These are phyloP conservation scores for Tenebrosternarchus preto DNA, from an alignment of 2,113 vertebrate genomes.

Conservation along the genomic window DNA sequence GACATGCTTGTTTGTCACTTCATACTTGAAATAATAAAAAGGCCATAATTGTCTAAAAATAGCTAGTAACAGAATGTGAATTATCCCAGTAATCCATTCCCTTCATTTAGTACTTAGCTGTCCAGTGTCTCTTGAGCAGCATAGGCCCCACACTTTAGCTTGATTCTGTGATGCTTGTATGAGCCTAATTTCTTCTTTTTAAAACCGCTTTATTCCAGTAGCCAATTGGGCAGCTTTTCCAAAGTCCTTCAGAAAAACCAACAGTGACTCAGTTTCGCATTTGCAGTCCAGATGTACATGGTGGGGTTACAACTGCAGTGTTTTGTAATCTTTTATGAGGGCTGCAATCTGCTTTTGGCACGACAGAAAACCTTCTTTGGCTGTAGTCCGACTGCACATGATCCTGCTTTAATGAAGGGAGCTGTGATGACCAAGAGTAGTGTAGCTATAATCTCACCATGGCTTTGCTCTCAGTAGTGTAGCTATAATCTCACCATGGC, in stretches of 20 bases:
- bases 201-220: constrained; percentile 48
- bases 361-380: constrained; percentile 65
- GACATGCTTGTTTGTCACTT: too few species aligned
- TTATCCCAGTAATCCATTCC: constrained; percentile 28
- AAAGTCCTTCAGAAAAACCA: constrained; percentile 45
- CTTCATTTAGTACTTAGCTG: not conserved
- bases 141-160: not conserved
- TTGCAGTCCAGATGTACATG: constrained; percentile 67
- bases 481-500: not conserved
- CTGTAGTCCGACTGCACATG: constrained; percentile 68
- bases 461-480: not conserved
- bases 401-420: constrained; percentile 43
- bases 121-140: not conserved
- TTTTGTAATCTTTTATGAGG: constrained; percentile 58
- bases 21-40: too few species aligned
- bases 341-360: constrained; percentile 62
- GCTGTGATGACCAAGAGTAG: not conserved
- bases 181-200: constrained; percentile 19
- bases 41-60: not conserved
- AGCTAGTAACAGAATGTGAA: constrained; percentile 4
- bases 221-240: constrained; percentile 51
- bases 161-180: not conserved
- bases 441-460: not conserved
- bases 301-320: constrained; percentile 65
- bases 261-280: constrained; percentile 54